A percentile compares a stretch with the other conserved stretches of the same genome.
Evolutionary conservation across 2,888 invertebrate genomes (phyloP).

Genomic region (Cryptus viduatorius): DNA sequence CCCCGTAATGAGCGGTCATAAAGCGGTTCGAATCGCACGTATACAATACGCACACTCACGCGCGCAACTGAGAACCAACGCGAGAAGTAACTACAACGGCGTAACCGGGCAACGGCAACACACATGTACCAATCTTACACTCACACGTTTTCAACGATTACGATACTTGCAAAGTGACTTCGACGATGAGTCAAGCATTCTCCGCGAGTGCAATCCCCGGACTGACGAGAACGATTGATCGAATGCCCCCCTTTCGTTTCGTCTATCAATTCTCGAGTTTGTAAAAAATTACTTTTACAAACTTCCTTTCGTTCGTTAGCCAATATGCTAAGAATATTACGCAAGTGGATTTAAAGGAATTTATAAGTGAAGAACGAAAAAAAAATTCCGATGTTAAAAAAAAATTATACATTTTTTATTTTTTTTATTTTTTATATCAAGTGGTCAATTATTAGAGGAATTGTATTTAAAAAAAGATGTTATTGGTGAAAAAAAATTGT

Average conservation of each 20-base stretch:
- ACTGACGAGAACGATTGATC: conserved; percentile 20
- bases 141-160: background rate
- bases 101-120: conserved; percentile 15
- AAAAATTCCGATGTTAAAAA: background rate
- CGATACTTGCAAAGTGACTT: conserved; percentile 8
- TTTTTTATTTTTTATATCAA: too few species aligned
- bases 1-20: conserved; percentile 76
- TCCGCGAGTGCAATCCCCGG: background rate
- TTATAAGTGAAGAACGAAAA: background rate
- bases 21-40: conserved; percentile 59
- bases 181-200: conserved; percentile 18
- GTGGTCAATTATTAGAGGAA: too few species aligned
- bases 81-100: background rate
- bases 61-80: background rate
- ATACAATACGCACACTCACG: background rate
- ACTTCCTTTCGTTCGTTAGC: conserved; percentile 4
- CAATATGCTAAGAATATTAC: background rate
- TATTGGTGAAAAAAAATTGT: background rate
- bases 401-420: too few species aligned
- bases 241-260: background rate
- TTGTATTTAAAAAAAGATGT: too few species aligned
- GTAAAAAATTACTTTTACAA: background rate
- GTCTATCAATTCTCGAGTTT: background rate
- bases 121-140: background rate
- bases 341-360: background rate